phyloP scores from a whole-genome alignment of 1,140 invertebrate species.

The Potamilus streckersoni region DNA sequence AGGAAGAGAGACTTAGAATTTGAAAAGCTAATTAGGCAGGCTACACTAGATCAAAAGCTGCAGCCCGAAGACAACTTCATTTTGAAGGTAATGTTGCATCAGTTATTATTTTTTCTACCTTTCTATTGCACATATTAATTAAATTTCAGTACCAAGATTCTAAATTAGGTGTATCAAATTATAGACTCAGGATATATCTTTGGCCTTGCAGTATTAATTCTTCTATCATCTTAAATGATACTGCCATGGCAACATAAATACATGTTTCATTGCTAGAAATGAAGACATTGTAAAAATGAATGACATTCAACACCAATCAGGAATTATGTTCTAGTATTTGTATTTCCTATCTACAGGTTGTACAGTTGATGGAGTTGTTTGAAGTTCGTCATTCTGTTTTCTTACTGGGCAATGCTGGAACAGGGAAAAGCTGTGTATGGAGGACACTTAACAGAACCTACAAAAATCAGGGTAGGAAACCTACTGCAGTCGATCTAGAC shows the following conservation, averaged over 20 bases:
- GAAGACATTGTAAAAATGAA: too few relatives aligned
- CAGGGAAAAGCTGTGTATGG: slow-evolving; percentile 96
- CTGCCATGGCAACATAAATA: too few relatives aligned
- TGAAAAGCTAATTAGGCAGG: slow-evolving; percentile 93
- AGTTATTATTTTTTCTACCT: background rate
- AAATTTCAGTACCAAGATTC: too few relatives aligned
- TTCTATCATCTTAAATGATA: too few relatives aligned
- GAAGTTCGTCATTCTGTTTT: slow-evolving; percentile 97
- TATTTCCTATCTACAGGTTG: slow-evolving; percentile 74
- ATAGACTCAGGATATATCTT: too few relatives aligned
- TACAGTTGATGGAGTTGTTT: slow-evolving; percentile 93
- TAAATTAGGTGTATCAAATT: too few relatives aligned
- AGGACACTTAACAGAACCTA: slow-evolving; percentile 92
- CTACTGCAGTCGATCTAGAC: slow-evolving; percentile 91
- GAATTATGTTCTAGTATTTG: background rate
- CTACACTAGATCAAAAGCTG: slow-evolving; percentile 86
- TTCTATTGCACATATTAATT: too few relatives aligned
- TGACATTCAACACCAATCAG: too few relatives aligned
- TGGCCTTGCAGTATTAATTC: too few relatives aligned
- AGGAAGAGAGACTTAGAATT: slow-evolving; percentile 93
- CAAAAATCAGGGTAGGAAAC: slow-evolving; percentile 89
- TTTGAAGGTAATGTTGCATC: slow-evolving; percentile 76
- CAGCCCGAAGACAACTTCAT: slow-evolving; percentile 98
- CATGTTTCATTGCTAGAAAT: too few relatives aligned
- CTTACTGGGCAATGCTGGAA: slow-evolving; percentile 93